A percentile compares a stretch with the other conserved stretches of the same genome.
Evolutionary conservation across 1,140 invertebrate species (phyloP).

Genomic region (Zophobas morio): DNA sequence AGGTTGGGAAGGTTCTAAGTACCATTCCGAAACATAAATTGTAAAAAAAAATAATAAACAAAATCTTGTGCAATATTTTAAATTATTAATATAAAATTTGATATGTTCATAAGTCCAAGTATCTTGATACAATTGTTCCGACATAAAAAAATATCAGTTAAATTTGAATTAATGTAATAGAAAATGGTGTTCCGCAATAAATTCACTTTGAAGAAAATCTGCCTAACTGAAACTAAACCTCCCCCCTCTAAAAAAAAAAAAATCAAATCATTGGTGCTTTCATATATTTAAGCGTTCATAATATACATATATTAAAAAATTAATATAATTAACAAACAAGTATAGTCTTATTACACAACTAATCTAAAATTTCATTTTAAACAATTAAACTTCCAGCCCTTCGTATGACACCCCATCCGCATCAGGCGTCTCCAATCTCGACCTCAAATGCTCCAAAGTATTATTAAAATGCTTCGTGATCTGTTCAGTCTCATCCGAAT

Average conservation of each 20-base stretch:
- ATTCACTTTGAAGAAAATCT: too few species aligned
- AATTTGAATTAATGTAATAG: too few species aligned
- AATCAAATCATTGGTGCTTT: constrained; percentile 1
- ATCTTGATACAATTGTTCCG: too few species aligned
- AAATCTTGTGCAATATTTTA: too few species aligned
- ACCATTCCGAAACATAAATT: constrained; percentile 3
- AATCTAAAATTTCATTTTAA: background rate
- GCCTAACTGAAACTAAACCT: background rate
- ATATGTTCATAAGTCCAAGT: too few species aligned
- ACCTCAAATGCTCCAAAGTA: constrained; percentile 84
- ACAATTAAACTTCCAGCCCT: constrained; percentile 69
- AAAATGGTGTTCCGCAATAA: too few species aligned
- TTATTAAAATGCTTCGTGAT: constrained; percentile 95
- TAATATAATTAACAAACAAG: constrained; percentile 22
- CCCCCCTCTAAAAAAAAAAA: background rate
- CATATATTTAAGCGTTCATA: constrained; percentile 12
- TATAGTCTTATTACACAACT: constrained; percentile 6
- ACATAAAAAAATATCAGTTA: too few species aligned
- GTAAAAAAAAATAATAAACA: background rate
- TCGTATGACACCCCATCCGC: constrained; percentile 77
- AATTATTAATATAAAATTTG: too few species aligned
- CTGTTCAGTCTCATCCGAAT: constrained; percentile 95
- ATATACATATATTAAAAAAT: constrained; percentile 39
- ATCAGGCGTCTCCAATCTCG: constrained; percentile 76
- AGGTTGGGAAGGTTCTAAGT: constrained; percentile 8